A percentile compares a stretch with the other conserved stretches of the same genome.
Evolutionary conservation across 2,888 invertebrate genomes (phyloP).

Genomic region (Drosophila kanekoi): DNA sequence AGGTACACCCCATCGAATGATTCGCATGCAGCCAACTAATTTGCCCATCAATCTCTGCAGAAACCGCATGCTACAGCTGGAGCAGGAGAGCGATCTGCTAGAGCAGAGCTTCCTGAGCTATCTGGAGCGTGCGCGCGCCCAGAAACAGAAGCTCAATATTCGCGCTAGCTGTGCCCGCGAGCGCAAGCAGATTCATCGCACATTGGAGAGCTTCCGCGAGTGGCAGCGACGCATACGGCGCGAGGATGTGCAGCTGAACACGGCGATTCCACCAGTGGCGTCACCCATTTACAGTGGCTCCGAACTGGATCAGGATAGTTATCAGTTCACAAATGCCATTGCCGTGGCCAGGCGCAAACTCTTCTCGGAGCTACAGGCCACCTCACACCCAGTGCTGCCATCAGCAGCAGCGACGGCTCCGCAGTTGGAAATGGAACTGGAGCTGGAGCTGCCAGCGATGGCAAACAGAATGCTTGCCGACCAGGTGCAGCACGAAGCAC

Average conservation of each 20-base stretch:
- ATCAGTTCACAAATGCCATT: slow-evolving; percentile 69
- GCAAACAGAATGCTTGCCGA: slow-evolving; percentile 7
- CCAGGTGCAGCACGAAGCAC: slow-evolving; percentile 39
- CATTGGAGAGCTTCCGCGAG: slow-evolving; percentile 37
- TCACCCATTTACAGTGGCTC: slow-evolving; percentile 35
- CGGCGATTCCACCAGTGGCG: neutral
- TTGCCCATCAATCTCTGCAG: slow-evolving; percentile 43
- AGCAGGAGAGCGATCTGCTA: slow-evolving; percentile 82
- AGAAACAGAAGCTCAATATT: slow-evolving; percentile 43
- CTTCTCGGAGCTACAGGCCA: slow-evolving; percentile 37
- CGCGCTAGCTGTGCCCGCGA: slow-evolving; percentile 53
- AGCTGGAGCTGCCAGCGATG: neutral
- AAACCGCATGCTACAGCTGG: slow-evolving; percentile 81
- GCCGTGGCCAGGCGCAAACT: slow-evolving; percentile 55
- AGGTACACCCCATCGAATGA: neutral
- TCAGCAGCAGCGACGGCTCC: neutral
- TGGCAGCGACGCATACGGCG: slow-evolving; percentile 35
- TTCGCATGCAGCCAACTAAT: neutral
- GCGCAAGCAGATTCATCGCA: slow-evolving; percentile 48
- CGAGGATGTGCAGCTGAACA: slow-evolving; percentile 30
- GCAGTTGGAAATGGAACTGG: neutral
- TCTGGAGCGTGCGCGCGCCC: slow-evolving; percentile 68
- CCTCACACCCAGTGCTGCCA: neutral
- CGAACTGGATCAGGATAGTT: slow-evolving; percentile 56
- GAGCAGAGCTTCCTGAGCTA: slow-evolving; percentile 82